A percentile compares a stretch with the other conserved stretches of the same genome.
Evolutionary conservation across 1,140 invertebrate species (phyloP).

Genomic region (Penaeus vannamei): DNA sequence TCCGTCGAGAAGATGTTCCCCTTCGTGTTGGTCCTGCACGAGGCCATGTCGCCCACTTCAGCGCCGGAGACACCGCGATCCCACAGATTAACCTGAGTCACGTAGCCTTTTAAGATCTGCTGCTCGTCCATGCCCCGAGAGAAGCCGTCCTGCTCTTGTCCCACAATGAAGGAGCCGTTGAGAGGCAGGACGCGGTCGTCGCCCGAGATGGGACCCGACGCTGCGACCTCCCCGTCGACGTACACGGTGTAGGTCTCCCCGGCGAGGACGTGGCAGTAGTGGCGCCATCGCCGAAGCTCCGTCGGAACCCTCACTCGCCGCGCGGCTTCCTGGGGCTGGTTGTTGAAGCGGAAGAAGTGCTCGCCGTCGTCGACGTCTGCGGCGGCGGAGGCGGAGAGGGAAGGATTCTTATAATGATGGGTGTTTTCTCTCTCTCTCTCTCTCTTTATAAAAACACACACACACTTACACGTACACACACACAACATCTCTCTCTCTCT

Average conservation of each 20-base stretch:
- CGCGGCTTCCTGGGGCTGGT: conserved; percentile 41
- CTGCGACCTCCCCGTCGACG: conserved; percentile 35
- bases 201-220: neutral
- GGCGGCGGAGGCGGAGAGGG: no score
- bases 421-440: no score
- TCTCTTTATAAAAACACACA: no score
- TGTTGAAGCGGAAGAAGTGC: conserved; percentile 52
- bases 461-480: no score
- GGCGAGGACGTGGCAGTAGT: conserved; percentile 50
- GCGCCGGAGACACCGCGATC: neutral
- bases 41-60: conserved; percentile 4
- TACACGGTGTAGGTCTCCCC: conserved; percentile 49
- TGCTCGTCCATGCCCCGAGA: neutral
- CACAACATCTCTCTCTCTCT: no score
- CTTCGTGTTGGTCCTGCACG: conserved; percentile 4
- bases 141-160: conserved; percentile 51
- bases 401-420: no score
- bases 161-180: conserved; percentile 52
- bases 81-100: conserved; percentile 50
- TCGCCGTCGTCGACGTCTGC: conserved; percentile 36
- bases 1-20: conserved; percentile 47
- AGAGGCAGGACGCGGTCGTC: conserved; percentile 43
- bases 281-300: conserved; percentile 41
- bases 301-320: neutral
- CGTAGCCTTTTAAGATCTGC: conserved; percentile 54